Evolutionary conservation across 2,797 vertebrate species (phyloP).

Genomic region (Brachyrhaphis roseni): DNA sequence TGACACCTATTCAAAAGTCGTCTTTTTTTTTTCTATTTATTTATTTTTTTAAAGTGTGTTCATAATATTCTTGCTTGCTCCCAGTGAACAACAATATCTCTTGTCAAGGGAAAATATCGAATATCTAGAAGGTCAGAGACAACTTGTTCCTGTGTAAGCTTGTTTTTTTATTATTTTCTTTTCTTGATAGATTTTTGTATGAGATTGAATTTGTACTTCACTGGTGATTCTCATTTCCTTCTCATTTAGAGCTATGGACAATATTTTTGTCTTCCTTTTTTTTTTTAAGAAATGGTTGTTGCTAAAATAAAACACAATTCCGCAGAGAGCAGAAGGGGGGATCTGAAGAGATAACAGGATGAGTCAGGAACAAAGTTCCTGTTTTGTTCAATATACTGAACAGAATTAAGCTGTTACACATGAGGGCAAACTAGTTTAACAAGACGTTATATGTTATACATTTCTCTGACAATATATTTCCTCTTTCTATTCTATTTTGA

Average conservation of each 20-base stretch:
- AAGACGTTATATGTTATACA: neutral
- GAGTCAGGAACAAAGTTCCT: neutral
- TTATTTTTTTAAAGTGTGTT: neutral
- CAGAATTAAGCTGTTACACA: neutral
- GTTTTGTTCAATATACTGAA: neutral
- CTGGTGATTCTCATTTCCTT: neutral
- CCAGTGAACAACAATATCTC: neutral
- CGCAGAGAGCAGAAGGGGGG: neutral
- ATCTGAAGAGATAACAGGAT: neutral
- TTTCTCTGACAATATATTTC: neutral
- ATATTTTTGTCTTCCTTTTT: neutral
- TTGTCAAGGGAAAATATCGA: neutral
- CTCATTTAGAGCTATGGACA: neutral
- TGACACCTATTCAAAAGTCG: neutral
- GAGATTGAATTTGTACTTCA: neutral
- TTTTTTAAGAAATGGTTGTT: neutral
- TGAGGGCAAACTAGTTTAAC: neutral
- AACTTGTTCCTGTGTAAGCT: neutral
- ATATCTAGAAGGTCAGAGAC: neutral
- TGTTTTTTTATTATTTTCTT: neutral
- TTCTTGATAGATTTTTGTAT: neutral
- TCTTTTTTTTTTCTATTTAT: neutral
- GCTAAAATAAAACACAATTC: neutral
- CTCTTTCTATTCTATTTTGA: neutral
- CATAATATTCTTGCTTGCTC: neutral